Base-by-base conservation (phyloP, 2,888 invertebrate genomes). In the Micropterix aruncella region DNA sequence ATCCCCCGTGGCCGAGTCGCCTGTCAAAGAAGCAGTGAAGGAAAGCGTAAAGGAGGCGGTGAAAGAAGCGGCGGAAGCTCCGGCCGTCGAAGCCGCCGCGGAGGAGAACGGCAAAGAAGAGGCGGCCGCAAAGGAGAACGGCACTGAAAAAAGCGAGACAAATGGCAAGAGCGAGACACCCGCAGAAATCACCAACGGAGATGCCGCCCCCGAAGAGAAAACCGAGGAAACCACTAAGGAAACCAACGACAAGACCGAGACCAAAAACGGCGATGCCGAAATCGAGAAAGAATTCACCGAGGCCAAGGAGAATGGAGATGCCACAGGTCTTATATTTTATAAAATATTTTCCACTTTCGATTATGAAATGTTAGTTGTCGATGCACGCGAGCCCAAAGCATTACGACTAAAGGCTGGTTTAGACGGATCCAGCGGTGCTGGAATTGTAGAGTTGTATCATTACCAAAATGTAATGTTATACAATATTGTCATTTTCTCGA, bases 1-100 rank as follows among this genome's bases (percentile, higher is more conserved):
- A 53, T 70, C 69, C 3, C 70, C 70, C 51, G 66, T 70, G 4
- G 71, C 70, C 56, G 70, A 70, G 53, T 67, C 71, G 16, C 70
- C 70, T 12, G 63, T 63, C 46, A 70, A 71, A 43, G 61, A 60
- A 3, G 63, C 64, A 41, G 64, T 64, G 56, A 76, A 77, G 56
- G 62, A 52, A 56, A 63, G 57, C 2, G n/a, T n/a, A n/a, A 57
- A 42, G 60, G 12, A 63, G 62, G 43, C 58, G 60, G 46, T 57
- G 60, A 38, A 56, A 53, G 42, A 56, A 7, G 55, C 14, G 52
- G 54, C 4, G 51, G 57, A 49, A 45, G 60, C 56, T 54, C 72
- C 71, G 49, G 72, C 72, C 50, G 63, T 60, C 63, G 38, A 61
- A 62, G 17, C 61, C 64, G 50, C 57, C 65, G 68, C 67, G 51